Base-by-base conservation (phyloP, 2,113 vertebrate genomes). In the Columba livia region DNA sequence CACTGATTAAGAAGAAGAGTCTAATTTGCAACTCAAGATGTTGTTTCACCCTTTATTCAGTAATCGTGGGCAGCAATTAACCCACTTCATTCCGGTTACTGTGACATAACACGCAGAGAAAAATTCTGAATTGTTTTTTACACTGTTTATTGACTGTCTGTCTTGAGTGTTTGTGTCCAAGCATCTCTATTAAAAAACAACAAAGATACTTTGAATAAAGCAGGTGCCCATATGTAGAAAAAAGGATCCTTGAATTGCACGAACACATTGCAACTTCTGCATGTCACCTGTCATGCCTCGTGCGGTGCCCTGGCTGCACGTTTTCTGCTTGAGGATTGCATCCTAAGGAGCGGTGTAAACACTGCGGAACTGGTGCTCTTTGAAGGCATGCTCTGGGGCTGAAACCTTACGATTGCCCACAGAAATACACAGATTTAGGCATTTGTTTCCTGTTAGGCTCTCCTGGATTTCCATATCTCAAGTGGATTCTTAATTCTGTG, bases 331-430 rank as follows among this genome's bases (percentile, higher is more conserved):
- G n/a, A 12, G 31, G 44, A 10, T 3, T 72, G 31, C 0, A 0
- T 71, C 21, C 29, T 34, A 51, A 11, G n/a, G n/a, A 78, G 9
- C 5, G 2, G 10, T 48, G 28, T 64, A 42, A 64, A 38, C 15
- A 6, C 48, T 0, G 0, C 5, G 31, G 36, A 81, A 13, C 9
- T n/a, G n/a, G 26, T 44, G 28, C 42, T 69, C 11, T 53, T 66
- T 0, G 0, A 40, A 73, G 48, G 50, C 21, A 29, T 1, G 3
- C 31, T 0, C 0, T 42, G 36, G 24, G 34, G 38, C 80, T 86
- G 42, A 48, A 77, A 31, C 31, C 13, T 56, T 42, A 17, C 10
- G 8, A 2, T 65, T 83, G 50, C 26, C 26, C 15, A 12, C 2
- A 19, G 71, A 44, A 79, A 40, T 24, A 73, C 26, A 1, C 6